Evolutionary conservation across 2,797 vertebrate genomes (phyloP).

Genomic region (Acanthopagrus latus): DNA sequence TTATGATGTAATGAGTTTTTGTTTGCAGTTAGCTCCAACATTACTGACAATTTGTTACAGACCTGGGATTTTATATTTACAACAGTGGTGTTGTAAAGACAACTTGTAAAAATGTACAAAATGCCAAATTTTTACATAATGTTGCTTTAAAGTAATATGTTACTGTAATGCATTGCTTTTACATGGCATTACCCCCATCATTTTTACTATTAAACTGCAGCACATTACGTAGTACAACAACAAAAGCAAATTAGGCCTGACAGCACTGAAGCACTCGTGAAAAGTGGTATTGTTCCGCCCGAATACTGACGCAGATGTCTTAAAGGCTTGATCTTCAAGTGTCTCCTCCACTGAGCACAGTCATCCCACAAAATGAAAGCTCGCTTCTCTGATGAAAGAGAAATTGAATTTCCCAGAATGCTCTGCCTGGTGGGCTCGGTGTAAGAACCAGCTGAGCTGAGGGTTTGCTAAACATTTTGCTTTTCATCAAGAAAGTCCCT

Average conservation of each 20-base stretch:
- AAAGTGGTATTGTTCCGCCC: slow-evolving; percentile 7
- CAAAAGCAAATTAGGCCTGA: background rate
- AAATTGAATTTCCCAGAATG: slow-evolving; percentile 60
- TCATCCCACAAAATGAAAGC: slow-evolving; percentile 59
- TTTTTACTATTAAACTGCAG: background rate
- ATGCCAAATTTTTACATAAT: too few relatives aligned
- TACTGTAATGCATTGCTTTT: too few relatives aligned
- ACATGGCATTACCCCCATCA: too few relatives aligned
- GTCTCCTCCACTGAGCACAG: slow-evolving; percentile 36
- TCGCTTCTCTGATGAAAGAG: slow-evolving; percentile 58
- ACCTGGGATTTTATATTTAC: too few relatives aligned
- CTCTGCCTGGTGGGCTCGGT: slow-evolving; percentile 25
- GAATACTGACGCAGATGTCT: slow-evolving; percentile 8
- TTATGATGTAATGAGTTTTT: too few relatives aligned
- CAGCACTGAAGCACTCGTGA: background rate
- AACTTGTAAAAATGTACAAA: too few relatives aligned
- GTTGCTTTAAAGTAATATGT: too few relatives aligned
- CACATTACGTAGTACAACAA: background rate
- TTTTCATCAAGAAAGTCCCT: slow-evolving; percentile 39
- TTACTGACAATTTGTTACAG: too few relatives aligned
- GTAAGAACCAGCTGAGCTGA: slow-evolving; percentile 7
- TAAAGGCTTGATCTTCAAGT: slow-evolving; percentile 59
- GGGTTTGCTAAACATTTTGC: slow-evolving; percentile 57
- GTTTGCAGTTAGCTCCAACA: too few relatives aligned
- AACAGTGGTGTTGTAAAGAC: too few relatives aligned